Evolutionary conservation across 2,888 invertebrate genomes (phyloP), one percentile per base, ranked within the genome.

Genomic region (Idaea biselata): DNA sequence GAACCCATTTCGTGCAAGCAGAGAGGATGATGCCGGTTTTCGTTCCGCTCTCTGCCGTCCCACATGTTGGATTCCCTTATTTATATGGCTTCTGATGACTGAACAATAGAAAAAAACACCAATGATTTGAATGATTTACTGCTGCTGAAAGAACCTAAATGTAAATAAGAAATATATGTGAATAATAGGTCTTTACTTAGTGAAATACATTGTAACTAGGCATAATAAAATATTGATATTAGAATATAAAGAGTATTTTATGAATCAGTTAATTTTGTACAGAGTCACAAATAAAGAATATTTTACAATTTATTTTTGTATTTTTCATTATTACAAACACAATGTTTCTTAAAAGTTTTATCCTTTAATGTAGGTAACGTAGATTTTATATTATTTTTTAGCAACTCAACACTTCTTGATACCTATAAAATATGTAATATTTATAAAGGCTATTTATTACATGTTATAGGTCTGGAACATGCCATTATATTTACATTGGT

Each of bases 1-100:
- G 97, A 77, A 98, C 98, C 0, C 98, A 99, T 79, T 93, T 88
- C 73, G 82, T 94, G 16, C 94, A 94, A 65, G 94, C 94, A 18
- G 93, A 94, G 68, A 92, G 94, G 64, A 91, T 94, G 91, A 93
- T 93, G 89, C 93, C 94, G 6, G 93, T 94, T 14, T 94, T 94
- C 66, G 93, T 94, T 61, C 94, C 94, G 53, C 80, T 94, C 61
- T 93, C 94, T 25, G 94, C 94, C 0, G 76, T 93, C 3, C 86
- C 88, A 0, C 89, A 89, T 67, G 80, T 88, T 8, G 74, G 84
- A 0, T 93, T 88, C 58, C 91, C 93, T 0, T 94, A 94, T 76
- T 73, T 94, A 1, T 94, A 94, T 69, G 93, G 94, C 8, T 94
- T 94, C 76, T 94, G 82, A 89, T 63, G 44, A 11, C 44, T 17